Base-by-base conservation (phyloP, 2,113 vertebrate genomes). In the Etheostoma spectabile region DNA sequence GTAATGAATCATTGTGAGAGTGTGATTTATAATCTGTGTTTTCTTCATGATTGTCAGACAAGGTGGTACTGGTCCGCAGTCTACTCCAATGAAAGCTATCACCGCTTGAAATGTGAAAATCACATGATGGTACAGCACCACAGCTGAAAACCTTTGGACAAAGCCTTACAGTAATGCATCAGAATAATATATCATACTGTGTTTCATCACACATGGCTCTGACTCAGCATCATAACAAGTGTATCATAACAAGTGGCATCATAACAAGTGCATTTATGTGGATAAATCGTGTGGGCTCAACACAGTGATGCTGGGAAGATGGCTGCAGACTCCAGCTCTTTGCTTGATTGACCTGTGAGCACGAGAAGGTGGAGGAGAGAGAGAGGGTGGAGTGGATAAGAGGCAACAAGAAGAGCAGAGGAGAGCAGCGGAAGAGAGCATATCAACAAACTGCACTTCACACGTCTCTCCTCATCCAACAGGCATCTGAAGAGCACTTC, bases 391-490 rank as follows among this genome's bases (percentile, higher is more conserved):
- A 85, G 59, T 80, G 75, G 83, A 79, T 87, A 82, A 88, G 80
- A 89, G 82, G 79, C 53, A 69, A 33, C 16, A 46, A 76, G 70
- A 46, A 59, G 77, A 86, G 62, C 30, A 56, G 72, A 77, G n/a
- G 22, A 68, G 81, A 79, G 21, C 46, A 52, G 79, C 3, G 16
- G 22, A 83, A 72, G 30, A 83, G 82, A 90, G 80, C 57, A 65
- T 80, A 82, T 90, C 85, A 93, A 90, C 84, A 85, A 91, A 85
- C 66, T 80, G 68, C 83, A 89, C 86, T 91, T 84, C 88, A 88
- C 61, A 90, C 69, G 77, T 55, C 70, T 86, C 67, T 72, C 49
- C 38, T 84, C 75, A 75, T 86, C 77, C 62, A 70, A 53, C 80
- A 69, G 78, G 61, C 80, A 69, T 84, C 75, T 91, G 87, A 90